Percentiles rank a stretch among this genome's conserved stretches.
Evolutionary conservation across 2,113 vertebrate species (phyloP).

Genomic region (Meriones unguiculatus): DNA sequence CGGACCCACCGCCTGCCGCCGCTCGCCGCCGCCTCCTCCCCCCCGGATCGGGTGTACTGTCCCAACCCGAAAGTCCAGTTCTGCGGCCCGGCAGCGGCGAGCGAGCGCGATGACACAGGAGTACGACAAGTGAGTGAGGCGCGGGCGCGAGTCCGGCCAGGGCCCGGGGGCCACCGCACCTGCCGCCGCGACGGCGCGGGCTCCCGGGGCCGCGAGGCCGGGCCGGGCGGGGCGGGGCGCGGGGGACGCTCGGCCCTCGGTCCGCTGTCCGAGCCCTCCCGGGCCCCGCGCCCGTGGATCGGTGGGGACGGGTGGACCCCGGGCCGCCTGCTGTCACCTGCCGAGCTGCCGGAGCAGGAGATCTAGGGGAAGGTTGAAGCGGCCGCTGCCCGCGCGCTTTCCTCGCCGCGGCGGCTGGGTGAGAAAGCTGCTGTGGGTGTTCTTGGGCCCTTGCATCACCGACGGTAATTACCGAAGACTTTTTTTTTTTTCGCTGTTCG

Average conservation of each 20-base stretch:
- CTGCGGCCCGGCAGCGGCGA: constrained; percentile 89
- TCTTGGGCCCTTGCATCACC: constrained; percentile 49
- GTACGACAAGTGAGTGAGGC: constrained; percentile 97
- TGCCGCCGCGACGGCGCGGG: background rate
- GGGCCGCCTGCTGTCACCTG: background rate
- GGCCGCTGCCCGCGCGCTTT: background rate
- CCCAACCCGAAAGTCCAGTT: constrained; percentile 99
- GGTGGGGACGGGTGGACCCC: constrained; percentile 76
- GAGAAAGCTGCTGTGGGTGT: constrained; percentile 42
- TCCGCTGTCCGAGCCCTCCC: background rate
- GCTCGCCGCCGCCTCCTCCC: constrained; percentile 81
- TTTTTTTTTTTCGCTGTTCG: background rate
- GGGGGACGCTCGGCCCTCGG: background rate
- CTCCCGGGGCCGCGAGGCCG: background rate
- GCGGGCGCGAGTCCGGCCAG: constrained; percentile 48
- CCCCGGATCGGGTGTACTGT: constrained; percentile 93
- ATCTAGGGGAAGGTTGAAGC: constrained; percentile 24
- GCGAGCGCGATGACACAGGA: constrained; percentile 96
- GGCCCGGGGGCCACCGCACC: constrained; percentile 24
- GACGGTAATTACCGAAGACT: constrained; percentile 64
- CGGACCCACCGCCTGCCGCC: constrained; percentile 61
- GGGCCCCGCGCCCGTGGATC: background rate
- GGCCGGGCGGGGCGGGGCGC: background rate
- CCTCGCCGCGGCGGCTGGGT: background rate
- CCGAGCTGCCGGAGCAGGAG: background rate